These are phyloP conservation scores for Zaprionus bogoriensis DNA, from an alignment of 2,888 invertebrate species.

Conservation along the genomic window DNA sequence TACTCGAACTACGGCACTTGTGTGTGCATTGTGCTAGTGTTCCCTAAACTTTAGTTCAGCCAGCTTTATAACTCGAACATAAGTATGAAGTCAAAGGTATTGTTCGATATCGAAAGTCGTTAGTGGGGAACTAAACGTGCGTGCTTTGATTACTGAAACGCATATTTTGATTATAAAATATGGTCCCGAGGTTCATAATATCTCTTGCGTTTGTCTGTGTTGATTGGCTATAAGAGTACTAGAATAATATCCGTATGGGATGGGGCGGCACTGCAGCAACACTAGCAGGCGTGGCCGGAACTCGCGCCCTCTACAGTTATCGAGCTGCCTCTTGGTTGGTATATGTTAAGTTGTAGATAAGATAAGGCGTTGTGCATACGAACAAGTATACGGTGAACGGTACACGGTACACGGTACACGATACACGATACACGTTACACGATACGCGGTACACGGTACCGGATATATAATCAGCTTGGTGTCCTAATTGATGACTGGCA, in stretches of 20 bases:
- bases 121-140: slow-evolving; percentile 53
- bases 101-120: slow-evolving; percentile 32
- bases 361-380: slow-evolving; percentile 64
- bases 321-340: slow-evolving; percentile 30
- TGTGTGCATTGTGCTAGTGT: slow-evolving; percentile 48
- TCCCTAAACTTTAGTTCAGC: slow-evolving; percentile 61
- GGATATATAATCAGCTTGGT: slow-evolving; percentile 40
- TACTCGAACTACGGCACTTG: slow-evolving; percentile 42
- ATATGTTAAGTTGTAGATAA: slow-evolving; percentile 34
- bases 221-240: slow-evolving; percentile 42
- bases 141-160: slow-evolving; percentile 76
- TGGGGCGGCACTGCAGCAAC: not conserved
- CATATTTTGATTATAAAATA: slow-evolving; percentile 82
- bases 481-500: slow-evolving; percentile 47
- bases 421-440: slow-evolving; percentile 50
- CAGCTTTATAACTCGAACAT: slow-evolving; percentile 45
- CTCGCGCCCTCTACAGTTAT: slow-evolving; percentile 10
- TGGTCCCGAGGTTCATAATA: slow-evolving; percentile 81
- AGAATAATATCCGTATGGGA: slow-evolving; percentile 15
- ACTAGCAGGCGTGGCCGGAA: not conserved
- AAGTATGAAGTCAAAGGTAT: slow-evolving; percentile 40
- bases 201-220: slow-evolving; percentile 33
- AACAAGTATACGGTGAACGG: slow-evolving; percentile 42
- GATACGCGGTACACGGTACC: slow-evolving; percentile 43
- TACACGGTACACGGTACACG: slow-evolving; percentile 42